Base-by-base conservation (phyloP, 2,797 vertebrate genomes). In the Lacerta bilineata region DNA sequence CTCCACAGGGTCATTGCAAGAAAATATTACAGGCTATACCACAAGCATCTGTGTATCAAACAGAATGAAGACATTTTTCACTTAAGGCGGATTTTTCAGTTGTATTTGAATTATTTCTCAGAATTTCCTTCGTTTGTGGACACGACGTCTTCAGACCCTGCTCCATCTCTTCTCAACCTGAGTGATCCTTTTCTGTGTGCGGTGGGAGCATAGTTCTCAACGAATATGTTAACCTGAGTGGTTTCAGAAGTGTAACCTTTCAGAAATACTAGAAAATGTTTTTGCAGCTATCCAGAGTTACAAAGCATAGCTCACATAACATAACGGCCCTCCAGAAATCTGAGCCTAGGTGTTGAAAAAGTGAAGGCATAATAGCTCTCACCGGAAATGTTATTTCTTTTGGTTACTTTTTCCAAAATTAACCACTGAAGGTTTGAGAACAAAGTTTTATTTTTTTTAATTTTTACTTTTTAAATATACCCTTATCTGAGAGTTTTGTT, bases 321-420 rank as follows among this genome's bases (percentile, higher is more conserved):
- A 66, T 66, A 23, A 79, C 41, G 13, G 50, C 50, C 50, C 50
- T 55, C 10, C 69, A 59, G 80, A 64, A 87, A 55, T 85, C 75
- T 77, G 39, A 87, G 69, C 87, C 27, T 88, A 79, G 6, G 0
- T 0, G 59, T 81, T 89, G 59, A 36, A 25, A 36, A 69, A 90
- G 23, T 0, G 5, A 72, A 55, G 75, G 76, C 39, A 88, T 75
- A 91, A 86, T 50, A 69, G 41, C 17, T n/a, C n/a, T 86, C 82
- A 84, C 17, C 39, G 76, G 43, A 79, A 79, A 86, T 80, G 61
- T 71, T 71, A 25, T 68, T n/a, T 92, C 76, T 88, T 77, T 91
- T 90, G 64, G 39, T 36, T 88, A 88, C 89, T 90, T 69, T 11
- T 50, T 77, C 5, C 86, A 23, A 87, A n/a, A n/a, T 71, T 17